Conservation (phyloP, 2,113 vertebrate species). For the Corydoras sp. region DNA sequence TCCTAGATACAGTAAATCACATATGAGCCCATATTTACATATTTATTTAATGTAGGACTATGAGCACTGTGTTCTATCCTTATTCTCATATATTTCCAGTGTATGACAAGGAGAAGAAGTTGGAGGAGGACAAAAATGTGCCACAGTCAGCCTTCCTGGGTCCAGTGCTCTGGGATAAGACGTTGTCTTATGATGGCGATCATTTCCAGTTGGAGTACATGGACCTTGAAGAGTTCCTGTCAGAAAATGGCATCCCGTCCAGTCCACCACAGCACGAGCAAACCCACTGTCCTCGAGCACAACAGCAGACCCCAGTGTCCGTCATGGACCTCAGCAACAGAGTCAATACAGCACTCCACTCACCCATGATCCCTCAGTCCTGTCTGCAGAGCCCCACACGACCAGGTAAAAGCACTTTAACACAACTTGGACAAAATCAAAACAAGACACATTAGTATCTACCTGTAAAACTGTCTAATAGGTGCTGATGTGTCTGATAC, state of each 20-base stretch:
- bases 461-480: too few species aligned
- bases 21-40: too few species aligned
- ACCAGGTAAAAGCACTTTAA: slow-evolving; percentile 18
- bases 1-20: too few species aligned
- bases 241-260: slow-evolving; percentile 85
- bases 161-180: slow-evolving; percentile 89
- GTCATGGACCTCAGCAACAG: slow-evolving; percentile 83
- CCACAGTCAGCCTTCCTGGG: slow-evolving; percentile 86
- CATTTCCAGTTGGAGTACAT: slow-evolving; percentile 91
- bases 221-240: slow-evolving; percentile 90
- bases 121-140: slow-evolving; percentile 77
- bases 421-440: neutral
- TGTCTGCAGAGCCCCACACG: slow-evolving; percentile 77
- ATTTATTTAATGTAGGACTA: too few species aligned
- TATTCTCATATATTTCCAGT: slow-evolving; percentile 52
- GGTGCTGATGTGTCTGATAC: too few species aligned
- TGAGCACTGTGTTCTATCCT: too few species aligned
- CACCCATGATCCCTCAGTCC: slow-evolving; percentile 70
- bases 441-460: neutral
- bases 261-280: slow-evolving; percentile 75
- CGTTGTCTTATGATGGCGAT: slow-evolving; percentile 83
- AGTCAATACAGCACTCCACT: slow-evolving; percentile 70
- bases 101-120: slow-evolving; percentile 78
- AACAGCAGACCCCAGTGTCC: slow-evolving; percentile 65
- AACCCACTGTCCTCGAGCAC: slow-evolving; percentile 65